Base-by-base conservation (phyloP, 1,140 invertebrate genomes). In the Drosophila pruinosa region DNA sequence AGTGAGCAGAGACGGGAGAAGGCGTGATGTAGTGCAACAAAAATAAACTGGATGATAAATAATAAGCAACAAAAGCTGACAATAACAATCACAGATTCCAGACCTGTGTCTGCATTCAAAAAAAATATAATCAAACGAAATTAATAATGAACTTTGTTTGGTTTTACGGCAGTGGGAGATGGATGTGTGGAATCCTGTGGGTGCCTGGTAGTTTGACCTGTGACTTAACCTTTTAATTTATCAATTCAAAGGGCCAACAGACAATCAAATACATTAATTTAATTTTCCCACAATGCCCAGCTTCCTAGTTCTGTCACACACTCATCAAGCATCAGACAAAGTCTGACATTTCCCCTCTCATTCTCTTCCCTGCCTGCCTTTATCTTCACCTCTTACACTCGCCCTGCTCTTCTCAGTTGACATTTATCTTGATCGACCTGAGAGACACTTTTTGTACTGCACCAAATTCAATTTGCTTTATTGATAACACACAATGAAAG, bases 381-480 rank as follows among this genome's bases (percentile, higher is more conserved):
- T 48, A 41, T 67, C 19, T 12, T 2, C 2, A n/a, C n/a, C 5
- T 7, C 1, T 8, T 10, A 21, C 41, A 5, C 58, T 50, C 36
- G n/a, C 43, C 21, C 39, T 48, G 3, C 15, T 14, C 12, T 53
- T 24, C 50, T 45, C 58, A 38, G 65, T 56, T 74, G 77, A 64
- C 82, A 85, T 86, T 86, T 75, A 85, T 85, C 82, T 86, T 68
- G 81, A 86, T 85, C 81, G 81, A 75, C 57, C 77, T 72, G 77
- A 78, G 81, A 86, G 81, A 72, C 74, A 72, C 53, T 81, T 85
- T 83, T 85, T 83, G 72, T 82, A 80, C 54, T 81, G 77, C 72
- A 72, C 45, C 59, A 54, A 85, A 85, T 85, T 85, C 81, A 85
- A 85, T 86, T 86, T 85, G 81, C 77, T 85, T 77, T 85, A 85